phyloP scores from a whole-genome alignment of 2,888 invertebrate genomes.

The Abrostola triplasia region DNA sequence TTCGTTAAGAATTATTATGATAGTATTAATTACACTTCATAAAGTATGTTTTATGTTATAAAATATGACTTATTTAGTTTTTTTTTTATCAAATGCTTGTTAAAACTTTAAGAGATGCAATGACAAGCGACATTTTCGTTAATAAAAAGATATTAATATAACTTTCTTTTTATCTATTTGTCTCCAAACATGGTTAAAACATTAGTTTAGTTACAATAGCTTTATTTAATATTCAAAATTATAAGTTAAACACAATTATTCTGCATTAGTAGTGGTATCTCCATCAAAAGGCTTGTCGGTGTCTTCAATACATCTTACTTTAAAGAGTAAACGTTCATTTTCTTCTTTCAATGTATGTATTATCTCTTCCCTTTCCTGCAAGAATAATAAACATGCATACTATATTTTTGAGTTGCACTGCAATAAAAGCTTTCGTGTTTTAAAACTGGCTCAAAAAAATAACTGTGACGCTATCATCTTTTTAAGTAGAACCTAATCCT shows the following conservation, averaged over 20 bases:
- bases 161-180: neutral
- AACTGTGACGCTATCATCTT: too few relatives aligned
- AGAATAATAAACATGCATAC: constrained; percentile 15
- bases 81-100: constrained; percentile 25
- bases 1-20: constrained; percentile 16
- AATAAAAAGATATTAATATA: constrained; percentile 54
- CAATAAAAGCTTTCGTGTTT: too few relatives aligned
- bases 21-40: constrained; percentile 32
- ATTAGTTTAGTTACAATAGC: constrained; percentile 6
- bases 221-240: constrained; percentile 28
- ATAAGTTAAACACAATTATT: neutral
- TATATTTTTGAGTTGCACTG: neutral
- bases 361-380: constrained; percentile 84
- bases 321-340: constrained; percentile 79
- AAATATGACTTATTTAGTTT: constrained; percentile 37
- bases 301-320: constrained; percentile 74
- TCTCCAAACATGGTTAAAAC: neutral
- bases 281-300: constrained; percentile 15
- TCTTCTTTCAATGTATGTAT: constrained; percentile 84
- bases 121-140: constrained; percentile 52
- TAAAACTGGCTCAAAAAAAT: too few relatives aligned
- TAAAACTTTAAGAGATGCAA: constrained; percentile 26
- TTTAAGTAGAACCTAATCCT: too few relatives aligned
- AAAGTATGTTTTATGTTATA: constrained; percentile 31
- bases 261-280: neutral